phyloP scores from a whole-genome alignment of 2,888 invertebrate species.

The Pseudoips prasinana region DNA sequence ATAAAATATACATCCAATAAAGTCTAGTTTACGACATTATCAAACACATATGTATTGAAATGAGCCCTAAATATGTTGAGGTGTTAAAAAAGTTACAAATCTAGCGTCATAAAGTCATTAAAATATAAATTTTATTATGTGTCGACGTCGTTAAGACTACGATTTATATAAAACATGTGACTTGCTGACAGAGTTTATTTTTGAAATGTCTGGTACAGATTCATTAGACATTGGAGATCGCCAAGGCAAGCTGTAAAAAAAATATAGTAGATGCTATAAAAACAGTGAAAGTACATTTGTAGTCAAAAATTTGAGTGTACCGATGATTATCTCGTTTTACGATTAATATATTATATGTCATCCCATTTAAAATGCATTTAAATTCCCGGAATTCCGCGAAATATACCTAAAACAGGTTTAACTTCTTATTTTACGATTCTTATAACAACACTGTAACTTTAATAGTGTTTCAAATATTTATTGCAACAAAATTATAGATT shows the following conservation, averaged over 20 bases:
- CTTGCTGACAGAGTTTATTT: constrained; percentile 61
- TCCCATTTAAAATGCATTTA: constrained; percentile 4
- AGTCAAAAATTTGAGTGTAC: constrained; percentile 11
- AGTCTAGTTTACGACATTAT: constrained; percentile 40
- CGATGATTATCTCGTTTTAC: constrained; percentile 8
- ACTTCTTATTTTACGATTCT: no score
- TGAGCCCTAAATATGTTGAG: constrained; percentile 45
- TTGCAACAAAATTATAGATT: no score
- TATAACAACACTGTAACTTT: no score
- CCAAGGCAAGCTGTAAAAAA: constrained; percentile 38
- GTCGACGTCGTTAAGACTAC: constrained; percentile 61
- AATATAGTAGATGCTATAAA: constrained; percentile 37
- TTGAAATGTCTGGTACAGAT: constrained; percentile 55
- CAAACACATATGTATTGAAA: constrained; percentile 38
- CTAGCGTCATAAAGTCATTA: constrained; percentile 53
- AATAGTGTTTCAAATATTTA: no score
- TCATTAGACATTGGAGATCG: constrained; percentile 40
- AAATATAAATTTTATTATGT: constrained; percentile 67
- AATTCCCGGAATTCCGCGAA: constrained; percentile 4
- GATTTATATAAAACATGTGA: constrained; percentile 69
- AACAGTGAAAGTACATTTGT: constrained; percentile 24
- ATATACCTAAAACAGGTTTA: no score
- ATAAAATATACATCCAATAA: constrained; percentile 34
- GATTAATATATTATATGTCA: constrained; percentile 1
- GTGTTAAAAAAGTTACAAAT: constrained; percentile 56